phyloP scores from a whole-genome alignment of 1,140 invertebrate species.

The Panagrolaimus sp. region DNA sequence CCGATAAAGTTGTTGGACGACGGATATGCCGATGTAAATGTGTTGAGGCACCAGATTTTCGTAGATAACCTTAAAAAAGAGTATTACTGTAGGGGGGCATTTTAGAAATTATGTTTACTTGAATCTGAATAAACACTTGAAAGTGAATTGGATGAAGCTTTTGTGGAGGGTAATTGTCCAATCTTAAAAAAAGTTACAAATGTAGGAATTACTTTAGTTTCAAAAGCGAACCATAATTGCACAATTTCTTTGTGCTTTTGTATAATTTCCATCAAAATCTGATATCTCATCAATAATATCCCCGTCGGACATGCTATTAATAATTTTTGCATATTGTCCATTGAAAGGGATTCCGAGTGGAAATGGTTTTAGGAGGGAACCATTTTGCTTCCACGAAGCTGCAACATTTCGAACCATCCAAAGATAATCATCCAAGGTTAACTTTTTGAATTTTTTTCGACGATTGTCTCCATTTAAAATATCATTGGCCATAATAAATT shows the following conservation, averaged over 20 bases:
- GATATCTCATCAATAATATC: neutral
- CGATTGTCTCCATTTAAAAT: slow-evolving; percentile 8
- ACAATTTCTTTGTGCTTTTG: slow-evolving; percentile 4
- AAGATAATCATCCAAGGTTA: neutral
- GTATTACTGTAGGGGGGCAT: neutral
- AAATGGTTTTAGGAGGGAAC: slow-evolving; percentile 9
- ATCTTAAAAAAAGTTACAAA: too few species aligned
- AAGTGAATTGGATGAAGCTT: neutral
- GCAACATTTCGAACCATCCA: slow-evolving; percentile 6
- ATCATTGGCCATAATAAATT: slow-evolving; percentile 12
- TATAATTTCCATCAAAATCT: slow-evolving; percentile 1
- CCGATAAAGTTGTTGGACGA: neutral
- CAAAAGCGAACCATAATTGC: neutral
- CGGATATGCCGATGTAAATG: neutral
- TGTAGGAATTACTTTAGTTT: neutral
- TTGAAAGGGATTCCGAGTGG: neutral
- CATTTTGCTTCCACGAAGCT: neutral
- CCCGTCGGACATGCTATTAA: neutral
- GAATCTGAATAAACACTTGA: neutral
- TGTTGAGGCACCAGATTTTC: too few species aligned
- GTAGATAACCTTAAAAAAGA: neutral
- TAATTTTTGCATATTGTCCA: neutral
- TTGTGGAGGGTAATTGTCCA: neutral
- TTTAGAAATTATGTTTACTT: neutral
- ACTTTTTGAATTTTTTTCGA: slow-evolving; percentile 1